Base-by-base conservation (phyloP, 2,113 vertebrate genomes). In the Cichladusa arquata region DNA sequence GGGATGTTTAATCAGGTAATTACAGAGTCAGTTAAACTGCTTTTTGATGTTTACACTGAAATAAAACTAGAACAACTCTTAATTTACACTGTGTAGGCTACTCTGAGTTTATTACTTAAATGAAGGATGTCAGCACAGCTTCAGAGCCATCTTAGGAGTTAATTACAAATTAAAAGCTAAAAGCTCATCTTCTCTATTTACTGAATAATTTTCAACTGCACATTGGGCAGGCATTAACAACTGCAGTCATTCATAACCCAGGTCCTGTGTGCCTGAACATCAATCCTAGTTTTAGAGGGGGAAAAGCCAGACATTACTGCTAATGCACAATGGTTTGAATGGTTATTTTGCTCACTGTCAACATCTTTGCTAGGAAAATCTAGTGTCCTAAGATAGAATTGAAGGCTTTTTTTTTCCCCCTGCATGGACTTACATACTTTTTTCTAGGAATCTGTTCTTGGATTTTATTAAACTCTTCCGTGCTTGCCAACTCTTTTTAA, bases 321-420 rank as follows among this genome's bases (percentile, higher is more conserved):
- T 88, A 67, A 34, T 44, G 47, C 47, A 76, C 25, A 26, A 13
- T 82, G 5, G 17, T 64, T 78, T 81, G 26, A 81, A 61, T 56
- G 38, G 8, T 51, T 67, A 48, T 81, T 83, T 88, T 86, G 24
- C 51, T 84, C 20, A 8, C 56, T 74, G 48, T 40, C 7, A 77
- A 65, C 44, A 80, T 23, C 34, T 33, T 62, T 65, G 19, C 15
- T 33, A 85, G 50, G 23, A 94, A 87, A 85, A 88, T 47, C 18
- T 57, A 65, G 24, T 17, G 9, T 69, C 23, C 36, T 10, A 58
- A 51, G n/a, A 24, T 33, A 64, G 66, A 85, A 81, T 1, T 17
- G 16, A 79, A 91, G 11, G 14, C 3, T 3, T 42, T 61, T 34
- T 5, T 5, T 3, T 0, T 0, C 1, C 2, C 7, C 12, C 14